Conservation (phyloP, 2,888 invertebrate genomes). For the Dorcus parallelipipedus region DNA sequence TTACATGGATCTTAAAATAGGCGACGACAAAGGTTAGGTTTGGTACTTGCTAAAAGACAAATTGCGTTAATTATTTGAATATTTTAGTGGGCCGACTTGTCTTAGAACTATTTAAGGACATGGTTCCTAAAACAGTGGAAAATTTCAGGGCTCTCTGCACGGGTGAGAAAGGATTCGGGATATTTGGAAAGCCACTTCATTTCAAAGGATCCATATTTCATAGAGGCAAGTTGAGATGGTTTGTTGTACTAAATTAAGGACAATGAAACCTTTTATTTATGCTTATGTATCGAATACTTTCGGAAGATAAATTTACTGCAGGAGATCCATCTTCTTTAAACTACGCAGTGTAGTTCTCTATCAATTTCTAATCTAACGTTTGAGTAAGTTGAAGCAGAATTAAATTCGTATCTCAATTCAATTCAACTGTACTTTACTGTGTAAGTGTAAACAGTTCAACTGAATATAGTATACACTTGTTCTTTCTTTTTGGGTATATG, state of each 20-base stretch:
- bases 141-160: conserved; percentile 92
- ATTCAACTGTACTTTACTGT: no score
- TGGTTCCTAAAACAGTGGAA: conserved; percentile 83
- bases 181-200: conserved; percentile 68
- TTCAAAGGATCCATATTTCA: conserved; percentile 84
- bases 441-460: no score
- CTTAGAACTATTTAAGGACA: conserved; percentile 79
- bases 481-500: no score
- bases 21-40: conserved; percentile 61
- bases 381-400: no score
- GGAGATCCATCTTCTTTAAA: not conserved
- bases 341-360: not conserved
- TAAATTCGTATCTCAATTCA: no score
- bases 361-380: no score
- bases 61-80: not conserved
- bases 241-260: not conserved
- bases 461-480: no score
- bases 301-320: not conserved
- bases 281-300: not conserved
- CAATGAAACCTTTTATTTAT: not conserved
- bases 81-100: conserved; percentile 74
- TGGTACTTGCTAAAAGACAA: conserved; percentile 4
- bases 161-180: conserved; percentile 78
- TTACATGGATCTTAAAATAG: conserved; percentile 68
- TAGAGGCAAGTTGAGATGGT: conserved; percentile 53